Evolutionary conservation across 2,113 vertebrate genomes (phyloP), one percentile per base, ranked within the genome.

Genomic region (Boulengeromyrus knoepffleri): DNA sequence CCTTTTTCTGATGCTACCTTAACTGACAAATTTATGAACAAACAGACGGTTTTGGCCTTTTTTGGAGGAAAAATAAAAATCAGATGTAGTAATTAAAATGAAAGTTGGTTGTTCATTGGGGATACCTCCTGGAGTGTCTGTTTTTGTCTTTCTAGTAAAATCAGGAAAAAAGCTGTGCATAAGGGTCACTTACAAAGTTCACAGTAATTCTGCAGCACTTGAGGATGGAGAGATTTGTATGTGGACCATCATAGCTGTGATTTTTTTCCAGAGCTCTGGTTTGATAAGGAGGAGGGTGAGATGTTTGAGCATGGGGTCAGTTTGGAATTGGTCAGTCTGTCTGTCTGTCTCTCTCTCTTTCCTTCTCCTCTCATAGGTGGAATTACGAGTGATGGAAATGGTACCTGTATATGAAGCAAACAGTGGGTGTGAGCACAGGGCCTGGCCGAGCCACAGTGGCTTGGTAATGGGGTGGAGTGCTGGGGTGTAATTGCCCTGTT

Each of bases 401-500:
- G 84, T 19, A 46, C 84, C n/a, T 49, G 87, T 27, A 53, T 66
- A 88, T 31, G 36, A 62, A 66, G 19, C 52, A 24, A 88, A 62
- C 56, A n/a, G n/a, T 53, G 24, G 85, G n/a, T 46, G 91, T 92
- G 91, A 91, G 88, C 92, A 89, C 91, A 89, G 93, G 93, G 94
- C 94, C 46, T n/a, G 84, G 47, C 46, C 24, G 47, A 24, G 84
- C 45, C 36, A 15, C 6, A 94, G 91, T 91, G 91, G 88, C 74
- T 10, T 49, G 56, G 92, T 93, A 94, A 93, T 93, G 92, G 91
- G 92, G 91, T 92, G 90, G 80, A 77, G 80, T 90, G 88, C 90
- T 91, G 85, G 46, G 45, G 89, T 91, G 94, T 96, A 93, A 96
- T 94, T 96, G 95, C 95, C 95, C 93, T 94, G 96, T 93, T 95